Percentiles rank a stretch among this genome's conserved stretches.
Conservation (phyloP, 2,888 invertebrate species). For the Ennomos fuscantarius region DNA sequence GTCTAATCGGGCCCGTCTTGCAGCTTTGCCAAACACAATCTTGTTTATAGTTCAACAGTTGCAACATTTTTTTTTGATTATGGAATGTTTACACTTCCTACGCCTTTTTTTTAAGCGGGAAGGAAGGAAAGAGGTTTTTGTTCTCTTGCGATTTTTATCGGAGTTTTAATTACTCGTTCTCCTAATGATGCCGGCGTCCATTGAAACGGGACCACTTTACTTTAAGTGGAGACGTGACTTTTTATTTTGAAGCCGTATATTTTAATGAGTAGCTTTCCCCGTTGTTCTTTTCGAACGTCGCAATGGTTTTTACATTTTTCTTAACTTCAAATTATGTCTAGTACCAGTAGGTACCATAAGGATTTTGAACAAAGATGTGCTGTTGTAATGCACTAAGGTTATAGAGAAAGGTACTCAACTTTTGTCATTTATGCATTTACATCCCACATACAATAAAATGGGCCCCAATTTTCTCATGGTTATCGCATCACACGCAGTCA, state of each 20-base stretch:
- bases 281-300: slow-evolving; percentile 43
- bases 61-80: slow-evolving; percentile 63
- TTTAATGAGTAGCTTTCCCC: slow-evolving; percentile 44
- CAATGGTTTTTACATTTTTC: slow-evolving; percentile 11
- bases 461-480: too few species aligned
- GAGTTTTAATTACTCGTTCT: slow-evolving; percentile 78
- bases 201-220: slow-evolving; percentile 71
- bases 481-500: too few species aligned
- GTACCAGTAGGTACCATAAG: too few species aligned
- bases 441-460: too few species aligned
- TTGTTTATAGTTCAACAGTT: slow-evolving; percentile 75
- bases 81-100: slow-evolving; percentile 46
- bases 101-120: slow-evolving; percentile 20
- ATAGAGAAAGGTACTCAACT: too few species aligned
- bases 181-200: slow-evolving; percentile 74
- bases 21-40: slow-evolving; percentile 75
- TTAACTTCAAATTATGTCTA: background rate
- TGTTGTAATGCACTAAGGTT: too few species aligned
- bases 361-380: too few species aligned
- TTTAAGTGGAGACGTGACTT: slow-evolving; percentile 75
- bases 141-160: slow-evolving; percentile 67
- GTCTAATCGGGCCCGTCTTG: slow-evolving; percentile 73
- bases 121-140: slow-evolving; percentile 41
- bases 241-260: slow-evolving; percentile 54
- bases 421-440: too few species aligned